These are phyloP conservation scores for Hyalella azteca DNA, from an alignment of 2,888 invertebrate species.

Conservation along the genomic window DNA sequence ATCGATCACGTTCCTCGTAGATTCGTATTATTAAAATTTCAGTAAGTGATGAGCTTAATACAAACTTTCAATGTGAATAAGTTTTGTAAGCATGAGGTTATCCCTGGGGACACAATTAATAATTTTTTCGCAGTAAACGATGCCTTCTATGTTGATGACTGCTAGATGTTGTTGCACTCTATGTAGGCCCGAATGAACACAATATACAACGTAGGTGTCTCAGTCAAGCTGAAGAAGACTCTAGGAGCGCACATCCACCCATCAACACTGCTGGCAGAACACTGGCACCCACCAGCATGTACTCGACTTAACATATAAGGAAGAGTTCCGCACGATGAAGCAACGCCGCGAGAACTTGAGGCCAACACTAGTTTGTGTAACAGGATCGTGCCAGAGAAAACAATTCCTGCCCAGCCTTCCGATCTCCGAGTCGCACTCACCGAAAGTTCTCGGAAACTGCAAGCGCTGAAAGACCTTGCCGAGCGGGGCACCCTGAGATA, in stretches of 20 bases:
- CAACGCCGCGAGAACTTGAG: too few relatives aligned
- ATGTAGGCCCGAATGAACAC: not conserved
- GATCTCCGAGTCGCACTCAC: not conserved
- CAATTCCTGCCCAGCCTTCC: slow-evolving; percentile 7
- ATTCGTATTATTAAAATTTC: not conserved
- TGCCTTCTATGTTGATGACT: too few relatives aligned
- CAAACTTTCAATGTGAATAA: not conserved
- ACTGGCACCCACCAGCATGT: not conserved
- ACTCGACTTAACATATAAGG: not conserved
- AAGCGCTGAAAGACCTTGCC: slow-evolving; percentile 5
- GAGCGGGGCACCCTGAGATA: not conserved
- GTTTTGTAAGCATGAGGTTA: not conserved
- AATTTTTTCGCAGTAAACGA: not conserved
- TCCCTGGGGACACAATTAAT: not conserved
- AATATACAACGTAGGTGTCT: not conserved
- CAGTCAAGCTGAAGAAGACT: not conserved
- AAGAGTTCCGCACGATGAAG: not conserved
- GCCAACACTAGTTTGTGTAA: not conserved
- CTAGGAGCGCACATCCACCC: not conserved
- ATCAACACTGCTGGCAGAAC: not conserved
- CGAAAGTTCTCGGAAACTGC: slow-evolving; percentile 17
- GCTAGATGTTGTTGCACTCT: too few relatives aligned
- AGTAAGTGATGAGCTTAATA: not conserved
- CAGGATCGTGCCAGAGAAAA: not conserved
- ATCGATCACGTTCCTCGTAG: too few relatives aligned